Evolutionary conservation across 2,113 vertebrate species (phyloP).

Genomic region (Phoxinus phoxinus): DNA sequence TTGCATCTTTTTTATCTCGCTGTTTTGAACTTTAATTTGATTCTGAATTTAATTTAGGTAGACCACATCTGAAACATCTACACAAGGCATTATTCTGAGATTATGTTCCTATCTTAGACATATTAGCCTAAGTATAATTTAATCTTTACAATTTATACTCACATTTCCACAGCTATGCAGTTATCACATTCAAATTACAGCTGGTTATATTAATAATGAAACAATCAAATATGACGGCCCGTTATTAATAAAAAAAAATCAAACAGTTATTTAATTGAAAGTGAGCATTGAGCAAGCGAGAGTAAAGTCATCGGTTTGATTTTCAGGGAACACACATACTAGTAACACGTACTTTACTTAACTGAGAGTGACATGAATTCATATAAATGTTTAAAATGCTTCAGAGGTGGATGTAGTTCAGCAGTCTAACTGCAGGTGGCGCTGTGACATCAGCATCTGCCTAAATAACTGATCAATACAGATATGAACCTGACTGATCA

Average conservation of each 20-base stretch:
- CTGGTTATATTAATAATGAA: not conserved
- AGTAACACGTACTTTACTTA: not conserved
- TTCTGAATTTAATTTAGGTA: not conserved
- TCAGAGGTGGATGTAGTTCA: not conserved
- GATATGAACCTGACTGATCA: not conserved
- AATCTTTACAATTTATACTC: not conserved
- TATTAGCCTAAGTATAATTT: not conserved
- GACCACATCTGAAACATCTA: not conserved
- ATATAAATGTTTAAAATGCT: not conserved
- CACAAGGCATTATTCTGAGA: not conserved
- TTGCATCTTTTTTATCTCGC: not conserved
- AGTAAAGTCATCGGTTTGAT: not conserved
- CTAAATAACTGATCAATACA: not conserved
- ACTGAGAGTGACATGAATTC: no score
- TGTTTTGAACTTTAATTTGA: constrained; percentile 12
- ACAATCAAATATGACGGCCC: not conserved
- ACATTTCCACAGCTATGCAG: not conserved
- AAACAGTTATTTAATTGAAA: not conserved
- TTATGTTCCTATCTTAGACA: not conserved
- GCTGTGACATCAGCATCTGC: not conserved
- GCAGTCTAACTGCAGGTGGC: constrained; percentile 38
- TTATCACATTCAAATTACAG: not conserved
- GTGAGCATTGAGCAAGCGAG: not conserved
- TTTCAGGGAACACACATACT: not conserved
- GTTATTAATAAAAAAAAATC: not conserved